phyloP scores from a whole-genome alignment of 2,888 invertebrate species.

The Galerucella nymphaeae region DNA sequence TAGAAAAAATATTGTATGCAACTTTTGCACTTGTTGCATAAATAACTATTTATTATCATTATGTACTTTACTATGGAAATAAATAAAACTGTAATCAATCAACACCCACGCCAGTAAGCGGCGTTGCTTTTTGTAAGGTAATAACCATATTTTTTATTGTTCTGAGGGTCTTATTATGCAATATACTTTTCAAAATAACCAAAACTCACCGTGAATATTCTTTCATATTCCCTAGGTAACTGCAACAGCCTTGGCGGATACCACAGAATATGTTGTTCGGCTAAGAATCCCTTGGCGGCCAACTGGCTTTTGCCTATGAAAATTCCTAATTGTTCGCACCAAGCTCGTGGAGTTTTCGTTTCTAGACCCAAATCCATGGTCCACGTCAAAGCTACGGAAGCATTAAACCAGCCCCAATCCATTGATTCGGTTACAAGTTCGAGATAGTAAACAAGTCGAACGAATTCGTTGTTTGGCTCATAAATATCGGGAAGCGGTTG shows the following conservation, averaged over 20 bases:
- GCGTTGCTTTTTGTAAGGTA: too few species aligned
- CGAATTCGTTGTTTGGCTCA: slow-evolving; percentile 78
- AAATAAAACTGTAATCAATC: too few species aligned
- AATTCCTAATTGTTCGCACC: slow-evolving; percentile 76
- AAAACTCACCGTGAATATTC: slow-evolving; percentile 79
- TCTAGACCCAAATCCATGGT: slow-evolving; percentile 64
- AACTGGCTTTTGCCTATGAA: slow-evolving; percentile 69
- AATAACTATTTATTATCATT: too few species aligned
- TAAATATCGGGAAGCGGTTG: slow-evolving; percentile 77
- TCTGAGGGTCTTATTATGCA: too few species aligned
- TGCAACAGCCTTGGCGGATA: slow-evolving; percentile 83
- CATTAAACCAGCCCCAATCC: slow-evolving; percentile 75
- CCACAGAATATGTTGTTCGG: slow-evolving; percentile 83
- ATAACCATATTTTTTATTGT: too few species aligned
- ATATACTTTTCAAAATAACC: too few species aligned
- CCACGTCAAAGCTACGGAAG: slow-evolving; percentile 73
- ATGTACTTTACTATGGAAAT: too few species aligned
- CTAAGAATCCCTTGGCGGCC: slow-evolving; percentile 76
- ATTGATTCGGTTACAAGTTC: slow-evolving; percentile 77
- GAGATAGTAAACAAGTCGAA: slow-evolving; percentile 80
- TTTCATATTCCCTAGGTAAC: slow-evolving; percentile 92
- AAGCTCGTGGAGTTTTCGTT: slow-evolving; percentile 70
- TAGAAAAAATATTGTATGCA: too few species aligned
- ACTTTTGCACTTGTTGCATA: too few species aligned
- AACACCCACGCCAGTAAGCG: too few species aligned